Evolutionary conservation across 23 tunicate species (phyloP).

Genomic region (Botrylloides violaceus): DNA sequence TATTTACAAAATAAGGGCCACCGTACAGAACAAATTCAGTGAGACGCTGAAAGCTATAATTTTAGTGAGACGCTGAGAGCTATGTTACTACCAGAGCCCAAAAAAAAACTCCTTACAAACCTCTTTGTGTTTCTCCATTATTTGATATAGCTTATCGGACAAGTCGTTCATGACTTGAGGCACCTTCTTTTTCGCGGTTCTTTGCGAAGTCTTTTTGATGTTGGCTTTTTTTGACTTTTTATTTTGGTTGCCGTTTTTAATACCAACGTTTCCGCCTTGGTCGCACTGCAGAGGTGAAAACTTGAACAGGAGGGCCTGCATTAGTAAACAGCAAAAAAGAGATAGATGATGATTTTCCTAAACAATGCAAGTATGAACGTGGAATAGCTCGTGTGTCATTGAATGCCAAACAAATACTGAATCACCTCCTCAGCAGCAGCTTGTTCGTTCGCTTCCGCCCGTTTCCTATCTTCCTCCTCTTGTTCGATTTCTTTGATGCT

Average conservation of each 20-base stretch:
- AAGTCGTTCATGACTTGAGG: slow-evolving; percentile 84
- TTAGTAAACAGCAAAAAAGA: too few species aligned
- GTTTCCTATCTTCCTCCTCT: slow-evolving; percentile 89
- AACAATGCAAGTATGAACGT: too few species aligned
- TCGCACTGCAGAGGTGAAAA: slow-evolving; percentile 74
- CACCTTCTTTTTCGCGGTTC: slow-evolving; percentile 83
- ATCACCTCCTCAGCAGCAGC: slow-evolving; percentile 94
- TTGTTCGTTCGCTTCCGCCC: slow-evolving; percentile 88
- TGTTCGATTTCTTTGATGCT: slow-evolving; percentile 90
- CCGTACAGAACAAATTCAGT: too few species aligned
- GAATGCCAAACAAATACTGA: background rate
- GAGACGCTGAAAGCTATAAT: too few species aligned
- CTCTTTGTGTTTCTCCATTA: slow-evolving; percentile 96
- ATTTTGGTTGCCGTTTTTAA: slow-evolving; percentile 49
- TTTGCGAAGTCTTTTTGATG: slow-evolving; percentile 82
- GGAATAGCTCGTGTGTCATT: too few species aligned
- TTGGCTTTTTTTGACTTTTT: slow-evolving; percentile 75
- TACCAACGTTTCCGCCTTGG: slow-evolving; percentile 39
- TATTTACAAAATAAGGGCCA: too few species aligned
- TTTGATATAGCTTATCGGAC: slow-evolving; percentile 77
- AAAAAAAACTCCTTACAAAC: too few species aligned
- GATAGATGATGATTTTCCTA: too few species aligned
- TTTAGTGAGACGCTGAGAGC: too few species aligned
- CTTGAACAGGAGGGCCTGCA: slow-evolving; percentile 64
- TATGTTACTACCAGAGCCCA: too few species aligned